Base-by-base conservation (phyloP, 2,113 vertebrate species). In the Agelaius phoeniceus region DNA sequence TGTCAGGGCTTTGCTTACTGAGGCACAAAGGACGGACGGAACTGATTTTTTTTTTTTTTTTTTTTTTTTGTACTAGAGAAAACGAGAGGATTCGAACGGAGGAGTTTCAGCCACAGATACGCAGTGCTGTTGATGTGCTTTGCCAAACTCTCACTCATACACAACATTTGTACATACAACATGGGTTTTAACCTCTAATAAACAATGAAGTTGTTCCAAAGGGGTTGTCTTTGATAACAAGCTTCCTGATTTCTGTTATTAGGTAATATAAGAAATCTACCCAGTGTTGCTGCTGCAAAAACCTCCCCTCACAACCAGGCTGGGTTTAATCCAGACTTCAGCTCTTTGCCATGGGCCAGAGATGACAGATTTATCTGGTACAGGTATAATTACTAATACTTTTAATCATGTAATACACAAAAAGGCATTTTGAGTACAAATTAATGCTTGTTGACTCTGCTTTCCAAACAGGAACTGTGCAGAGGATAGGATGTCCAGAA, bases 371-470 rank as follows among this genome's bases (percentile, higher is more conserved):
- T 75, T 28, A 52, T 21, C 35, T 52, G 63, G 12, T 39, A 26
- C 18, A 65, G 31, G 18, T 35, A 33, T 15, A 27, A 73, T n/a
- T 57, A 46, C 28, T 48, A 52, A 69, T 35, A 12, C 13, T 77
- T 62, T 17, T 6, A 62, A 49, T 48, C 11, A 19, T 52, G 5
- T 11, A 2, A 9, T 16, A 7, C 3, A 57, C 3, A 35, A 31
- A 59, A 21, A 83, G 49, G 18, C 24, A 22, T 61, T 88, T 7
- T 78, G 43, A 55, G 35, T 31, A 43, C 21, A 52, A 72, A 59
- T 55, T 4, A 35, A 48, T 41, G 26, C 33, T 23, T 0, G 0
- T 1, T 20, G 11, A 20, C 13, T 10, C 6, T 65, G 37, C 39
- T 74, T 88, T 43, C 65, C 61, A 22, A 55, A 39, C 52, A 39